Base-by-base conservation (phyloP, 1,140 invertebrate species). In the Grapholita molesta region DNA sequence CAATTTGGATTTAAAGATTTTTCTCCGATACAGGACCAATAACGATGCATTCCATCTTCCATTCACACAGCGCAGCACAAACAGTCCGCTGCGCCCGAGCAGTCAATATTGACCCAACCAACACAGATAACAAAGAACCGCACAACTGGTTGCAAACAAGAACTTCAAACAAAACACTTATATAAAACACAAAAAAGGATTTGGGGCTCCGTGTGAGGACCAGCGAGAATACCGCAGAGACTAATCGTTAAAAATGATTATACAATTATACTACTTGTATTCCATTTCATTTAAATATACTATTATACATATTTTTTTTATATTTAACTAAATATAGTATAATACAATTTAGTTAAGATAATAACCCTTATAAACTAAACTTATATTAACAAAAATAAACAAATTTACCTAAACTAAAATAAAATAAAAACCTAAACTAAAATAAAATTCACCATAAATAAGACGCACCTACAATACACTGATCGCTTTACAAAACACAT, bases 111-210 rank as follows among this genome's bases (percentile, higher is more conserved):
- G 70, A 71, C 61, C 42, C 18, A 82, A 78, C 77, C 70, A 85
- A 89, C 77, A 87, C 21, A 75, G 86, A 89, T 88, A 88, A 85
- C 86, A 85, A 88, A 88, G 83, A 84, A 82, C 73, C 75, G 75
- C 74, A 80, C 78, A 82, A 77, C 77, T 74, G 72, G 74, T 81
- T 84, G 85, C 79, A 86, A 89, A 89, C 78, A 85, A 72, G 69
- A 67, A 73, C 61, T 69, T 77, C 79, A 84, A 88, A 88, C 77
- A 88, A 82, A 86, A 80, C 75, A 84, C 73, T 82, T 79, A 73
- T 70, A 79, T 75, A 82, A 81, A 77, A 80, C 68, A 79, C 79
- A 84, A 75, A 86, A 81, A 83, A 76, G 74, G 61, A 70, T 61
- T 42, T 48, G 42, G 42, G 42, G 42, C 42, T 48, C 42, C 42